Evolutionary conservation across 53 echinoderm and acorn worm species (phyloP), one percentile per base, ranked within the genome.

Genomic region (Antedon mediterranea): DNA sequence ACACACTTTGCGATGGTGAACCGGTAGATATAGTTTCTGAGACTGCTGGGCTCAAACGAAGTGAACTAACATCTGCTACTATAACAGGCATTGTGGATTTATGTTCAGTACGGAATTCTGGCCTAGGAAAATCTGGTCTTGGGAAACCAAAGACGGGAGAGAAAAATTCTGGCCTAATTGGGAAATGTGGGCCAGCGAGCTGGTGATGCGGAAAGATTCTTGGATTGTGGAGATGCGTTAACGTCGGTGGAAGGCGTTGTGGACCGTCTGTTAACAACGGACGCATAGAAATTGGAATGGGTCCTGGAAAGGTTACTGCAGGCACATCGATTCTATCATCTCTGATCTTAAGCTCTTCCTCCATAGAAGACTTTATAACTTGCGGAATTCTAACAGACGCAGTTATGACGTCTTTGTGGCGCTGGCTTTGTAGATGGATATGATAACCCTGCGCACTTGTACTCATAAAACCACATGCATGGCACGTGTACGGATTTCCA

Each of bases 381-480:
- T 81, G 81, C 27, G 86, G 86, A 57, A 86, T 81, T 28, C 86
- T 72, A 13, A 86, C 86, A 23, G 86, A 86, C 4, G 86, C 86
- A 8, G 86, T 86, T 27, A 86, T 81, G 77, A 86, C 81, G 32
- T 86, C 86, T 15, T 81, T 77, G 43, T 86, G 86, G 0, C 86
- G 81, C 73, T 86, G 86, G 34, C 75, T 86, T 32, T 86, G 86
- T 1, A 86, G 73, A 72, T 86, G 86, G 43, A 73, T 43, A 15
- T 77, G 71, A 76, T 86, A 86, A 30, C 81, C 86, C 31, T 86
- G 81, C 20, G 86, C 86, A 30, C 70, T 81, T 76, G 81, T 43
- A 76, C 81, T 81, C 44, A 78, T 81, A 42, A 78, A 87, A 81
- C 87, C 84, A 79, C 72, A 84, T 14, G 82, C 87, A 28, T 77